Percentiles rank a stretch among this genome's conserved stretches.
These are phyloP conservation scores for Macrosiphum euphorbiae DNA, from an alignment of 2,888 invertebrate genomes.

Conservation along the genomic window DNA sequence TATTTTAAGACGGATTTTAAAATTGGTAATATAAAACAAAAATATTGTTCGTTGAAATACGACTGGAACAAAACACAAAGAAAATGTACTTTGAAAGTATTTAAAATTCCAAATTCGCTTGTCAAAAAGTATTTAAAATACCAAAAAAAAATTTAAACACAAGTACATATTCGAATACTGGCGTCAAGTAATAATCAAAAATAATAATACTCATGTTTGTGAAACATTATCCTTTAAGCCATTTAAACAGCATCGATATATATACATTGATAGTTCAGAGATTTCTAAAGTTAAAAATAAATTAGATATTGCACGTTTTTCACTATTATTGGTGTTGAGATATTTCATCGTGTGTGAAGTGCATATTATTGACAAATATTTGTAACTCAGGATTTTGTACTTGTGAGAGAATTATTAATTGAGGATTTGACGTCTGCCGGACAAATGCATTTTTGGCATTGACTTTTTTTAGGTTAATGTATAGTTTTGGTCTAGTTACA, in stretches of 20 bases:
- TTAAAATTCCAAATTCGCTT: too few species aligned
- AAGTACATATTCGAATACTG: neutral
- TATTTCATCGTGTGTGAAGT: neutral
- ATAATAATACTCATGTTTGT: neutral
- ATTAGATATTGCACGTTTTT: neutral
- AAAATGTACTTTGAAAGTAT: too few species aligned
- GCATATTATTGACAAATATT: neutral
- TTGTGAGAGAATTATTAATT: neutral
- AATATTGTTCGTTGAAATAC: too few species aligned
- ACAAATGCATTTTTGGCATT: slow-evolving; percentile 1
- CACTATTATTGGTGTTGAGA: neutral
- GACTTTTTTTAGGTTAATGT: slow-evolving; percentile 17
- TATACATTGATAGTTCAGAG: neutral
- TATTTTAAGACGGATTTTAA: too few species aligned
- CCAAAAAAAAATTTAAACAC: too few species aligned
- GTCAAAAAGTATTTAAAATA: too few species aligned
- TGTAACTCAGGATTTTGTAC: neutral
- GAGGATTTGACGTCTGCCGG: neutral
- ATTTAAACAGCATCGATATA: neutral
- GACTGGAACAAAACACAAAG: too few species aligned
- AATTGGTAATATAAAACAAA: too few species aligned
- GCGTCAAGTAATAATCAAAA: neutral
- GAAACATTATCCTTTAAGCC: neutral
- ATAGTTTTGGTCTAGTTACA: neutral
- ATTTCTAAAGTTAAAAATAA: neutral